Percentiles rank a stretch among this genome's conserved stretches.
These are phyloP conservation scores for Ahaetulla prasina DNA, from an alignment of 2,113 vertebrate species.

Conservation along the genomic window DNA sequence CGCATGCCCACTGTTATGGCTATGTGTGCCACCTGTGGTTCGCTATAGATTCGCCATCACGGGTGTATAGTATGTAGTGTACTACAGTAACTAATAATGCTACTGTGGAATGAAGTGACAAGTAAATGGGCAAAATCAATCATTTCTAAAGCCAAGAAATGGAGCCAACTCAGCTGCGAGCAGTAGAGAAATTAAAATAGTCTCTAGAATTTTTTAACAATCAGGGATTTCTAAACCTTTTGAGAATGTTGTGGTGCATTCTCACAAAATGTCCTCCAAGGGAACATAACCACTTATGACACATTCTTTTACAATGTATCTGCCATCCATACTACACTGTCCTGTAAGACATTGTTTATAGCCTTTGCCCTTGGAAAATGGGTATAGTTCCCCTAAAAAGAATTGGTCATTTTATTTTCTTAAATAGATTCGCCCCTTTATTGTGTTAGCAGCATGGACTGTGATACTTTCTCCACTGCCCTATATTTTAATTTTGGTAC, in stretches of 20 bases:
- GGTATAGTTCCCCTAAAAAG: background rate
- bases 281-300: background rate
- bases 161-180: background rate
- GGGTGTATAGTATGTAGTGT: background rate
- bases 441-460: background rate
- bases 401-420: background rate
- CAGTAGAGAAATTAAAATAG: background rate
- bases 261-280: background rate
- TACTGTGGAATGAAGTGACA: background rate
- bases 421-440: background rate
- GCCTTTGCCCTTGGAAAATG: background rate
- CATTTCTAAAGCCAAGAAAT: background rate
- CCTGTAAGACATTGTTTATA: background rate
- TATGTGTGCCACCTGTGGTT: too few species aligned
- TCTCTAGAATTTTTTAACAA: background rate
- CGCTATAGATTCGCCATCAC: too few species aligned
- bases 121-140: background rate
- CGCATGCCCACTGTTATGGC: too few species aligned
- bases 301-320: background rate
- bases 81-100: background rate
- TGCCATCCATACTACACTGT: background rate
- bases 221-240: background rate
- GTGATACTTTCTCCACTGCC: background rate
- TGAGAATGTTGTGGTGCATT: background rate
- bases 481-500: background rate